Conservation (phyloP, 2,113 vertebrate genomes). For the Larimichthys polyactis region DNA sequence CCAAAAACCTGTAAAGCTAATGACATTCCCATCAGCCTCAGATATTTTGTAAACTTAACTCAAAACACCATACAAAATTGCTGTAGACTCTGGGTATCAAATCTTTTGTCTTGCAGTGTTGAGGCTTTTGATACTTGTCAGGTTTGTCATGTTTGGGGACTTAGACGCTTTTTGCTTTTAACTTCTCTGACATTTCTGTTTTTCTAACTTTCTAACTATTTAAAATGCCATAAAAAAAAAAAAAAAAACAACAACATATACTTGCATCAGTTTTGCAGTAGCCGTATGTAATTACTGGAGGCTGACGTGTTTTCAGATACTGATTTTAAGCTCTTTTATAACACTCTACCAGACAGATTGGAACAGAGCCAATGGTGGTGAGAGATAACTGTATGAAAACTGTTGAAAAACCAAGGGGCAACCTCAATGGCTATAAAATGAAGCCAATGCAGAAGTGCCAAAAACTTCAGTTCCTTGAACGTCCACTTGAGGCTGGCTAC, state of each 20-base stretch:
- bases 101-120: not conserved
- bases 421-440: too few species aligned
- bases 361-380: not conserved
- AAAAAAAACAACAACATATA: not conserved
- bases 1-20: not conserved
- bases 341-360: not conserved
- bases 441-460: too few species aligned
- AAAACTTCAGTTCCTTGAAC: too few species aligned
- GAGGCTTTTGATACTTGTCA: not conserved
- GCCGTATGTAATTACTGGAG: not conserved
- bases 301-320: not conserved
- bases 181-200: not conserved
- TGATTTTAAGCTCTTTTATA: not conserved
- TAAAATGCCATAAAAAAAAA: not conserved
- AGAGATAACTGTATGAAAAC: constrained; percentile 2
- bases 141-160: not conserved
- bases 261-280: not conserved
- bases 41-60: not conserved
- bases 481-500: too few species aligned
- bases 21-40: not conserved
- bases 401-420: too few species aligned
- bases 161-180: not conserved
- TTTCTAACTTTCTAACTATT: not conserved
- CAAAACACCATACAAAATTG: not conserved
- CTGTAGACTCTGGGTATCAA: not conserved